These are phyloP conservation scores for Corapipo altera DNA, from an alignment of 2,113 vertebrate genomes.

Conservation along the genomic window DNA sequence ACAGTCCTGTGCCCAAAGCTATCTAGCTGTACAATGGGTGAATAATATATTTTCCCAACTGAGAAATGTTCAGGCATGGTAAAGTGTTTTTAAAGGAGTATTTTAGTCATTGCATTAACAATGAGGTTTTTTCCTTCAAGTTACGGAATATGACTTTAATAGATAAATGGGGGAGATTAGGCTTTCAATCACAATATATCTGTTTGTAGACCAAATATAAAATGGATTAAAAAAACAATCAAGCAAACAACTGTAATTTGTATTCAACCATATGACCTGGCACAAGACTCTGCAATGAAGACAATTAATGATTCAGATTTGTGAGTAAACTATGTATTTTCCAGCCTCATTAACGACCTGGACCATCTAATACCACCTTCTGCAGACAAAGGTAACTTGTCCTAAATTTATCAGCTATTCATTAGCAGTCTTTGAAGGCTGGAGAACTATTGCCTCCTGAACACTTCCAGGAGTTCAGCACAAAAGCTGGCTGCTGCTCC, in stretches of 20 bases:
- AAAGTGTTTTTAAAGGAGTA: neutral
- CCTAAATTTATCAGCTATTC: neutral
- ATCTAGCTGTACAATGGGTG: neutral
- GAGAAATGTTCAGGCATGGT: neutral
- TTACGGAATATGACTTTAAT: neutral
- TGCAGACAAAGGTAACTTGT: neutral
- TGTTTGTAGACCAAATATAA: neutral
- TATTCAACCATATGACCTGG: neutral
- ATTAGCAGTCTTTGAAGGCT: neutral
- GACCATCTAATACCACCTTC: neutral
- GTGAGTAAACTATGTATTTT: neutral
- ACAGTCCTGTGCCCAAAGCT: neutral
- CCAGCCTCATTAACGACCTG: accelerated
- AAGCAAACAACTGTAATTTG: neutral
- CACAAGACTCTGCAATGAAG: neutral
- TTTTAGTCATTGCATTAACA: neutral
- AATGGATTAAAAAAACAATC: neutral
- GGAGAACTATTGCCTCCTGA: neutral
- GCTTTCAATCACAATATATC: neutral
- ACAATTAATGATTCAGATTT: neutral
- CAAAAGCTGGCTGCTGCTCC: neutral
- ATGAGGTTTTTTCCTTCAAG: neutral
- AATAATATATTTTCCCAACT: neutral
- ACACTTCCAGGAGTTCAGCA: neutral
- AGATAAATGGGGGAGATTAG: neutral